Evolutionary conservation across 1,140 invertebrate genomes (phyloP), one percentile per base, ranked within the genome.

Genomic region (Wiebesia pumilae): DNA sequence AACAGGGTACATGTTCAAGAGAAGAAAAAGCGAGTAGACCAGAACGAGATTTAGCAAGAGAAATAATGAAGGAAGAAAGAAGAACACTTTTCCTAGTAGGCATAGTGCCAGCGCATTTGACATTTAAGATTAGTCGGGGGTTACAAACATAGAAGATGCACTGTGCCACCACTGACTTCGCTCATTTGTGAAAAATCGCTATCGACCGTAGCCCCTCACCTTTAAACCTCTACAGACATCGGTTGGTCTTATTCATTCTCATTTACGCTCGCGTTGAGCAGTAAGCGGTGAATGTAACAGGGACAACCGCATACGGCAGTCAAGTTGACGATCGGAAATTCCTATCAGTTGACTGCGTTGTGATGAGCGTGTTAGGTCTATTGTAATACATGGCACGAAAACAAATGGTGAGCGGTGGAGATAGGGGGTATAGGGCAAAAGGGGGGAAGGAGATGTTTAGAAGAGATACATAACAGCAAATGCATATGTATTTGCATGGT

Each of bases 21-120:
- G n/a, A 47, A n/a, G 1, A 84, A 47, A n/a, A 62, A 78, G 3
- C 14, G 19, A 40, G 62, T 6, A 30, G 6, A 4, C 27, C 3
- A 33, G 9, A 21, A 12, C 7, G 16, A 71, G 19, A 71, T 33
- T 2, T 10, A 73, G 14, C 3, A 30, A 33, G 40, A 62, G n/a
- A 84, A 78, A 47, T 75, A 84, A 51, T 71, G 33, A 75, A 12
- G 58, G 24, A 62, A 62, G 58, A 62, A 62, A 24, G 58, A 7
- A 6, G 43, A 47, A 14, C 14, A 14, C 6, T 47, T 21, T 47
- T 47, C 43, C 43, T 47, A 6, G 43, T 47, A 14, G n/a, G n/a
- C n/a, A n/a, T n/a, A n/a, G n/a, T n/a, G n/a, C n/a, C 79, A 67
- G 81, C 83, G 81, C 85, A 83, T 83, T 80, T 87, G 81, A 80